Conservation (phyloP, 2,113 vertebrate genomes). For the Kryptolebias marmoratus region DNA sequence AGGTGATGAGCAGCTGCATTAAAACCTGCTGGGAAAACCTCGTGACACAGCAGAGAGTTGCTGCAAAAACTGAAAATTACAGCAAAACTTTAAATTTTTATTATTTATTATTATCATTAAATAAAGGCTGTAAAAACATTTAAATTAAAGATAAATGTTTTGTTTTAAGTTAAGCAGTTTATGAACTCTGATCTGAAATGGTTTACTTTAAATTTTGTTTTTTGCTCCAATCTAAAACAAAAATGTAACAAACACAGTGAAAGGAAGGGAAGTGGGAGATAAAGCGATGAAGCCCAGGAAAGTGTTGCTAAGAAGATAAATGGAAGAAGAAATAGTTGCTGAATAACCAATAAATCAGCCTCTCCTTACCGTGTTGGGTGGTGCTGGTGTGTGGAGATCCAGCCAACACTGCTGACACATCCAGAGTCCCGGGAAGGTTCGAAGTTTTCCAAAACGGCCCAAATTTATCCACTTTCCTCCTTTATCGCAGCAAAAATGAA, state of each 20-base stretch:
- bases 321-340: constrained; percentile 1
- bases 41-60: not conserved
- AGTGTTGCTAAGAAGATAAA: not conserved
- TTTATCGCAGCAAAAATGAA: constrained; percentile 23
- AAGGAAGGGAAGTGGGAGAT: too few species aligned
- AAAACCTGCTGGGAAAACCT: not conserved
- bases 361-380: not conserved
- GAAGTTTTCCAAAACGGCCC: constrained; percentile 24
- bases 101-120: too few species aligned
- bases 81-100: too few species aligned
- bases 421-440: not conserved
- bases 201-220: too few species aligned
- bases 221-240: too few species aligned
- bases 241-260: not conserved
- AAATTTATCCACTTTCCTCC: constrained; percentile 25
- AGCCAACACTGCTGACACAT: constrained; percentile 31
- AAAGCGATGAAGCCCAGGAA: constrained; percentile 1
- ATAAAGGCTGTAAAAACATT: too few species aligned
- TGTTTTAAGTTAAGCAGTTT: too few species aligned
- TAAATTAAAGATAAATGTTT: too few species aligned
- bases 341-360: constrained; percentile 26
- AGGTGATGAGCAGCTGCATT: not conserved
- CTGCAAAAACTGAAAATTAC: too few species aligned
- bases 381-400: constrained; percentile 23
- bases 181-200: too few species aligned